These are phyloP conservation scores for Drosophila truncata DNA, from an alignment of 1,140 invertebrate genomes.

Conservation along the genomic window DNA sequence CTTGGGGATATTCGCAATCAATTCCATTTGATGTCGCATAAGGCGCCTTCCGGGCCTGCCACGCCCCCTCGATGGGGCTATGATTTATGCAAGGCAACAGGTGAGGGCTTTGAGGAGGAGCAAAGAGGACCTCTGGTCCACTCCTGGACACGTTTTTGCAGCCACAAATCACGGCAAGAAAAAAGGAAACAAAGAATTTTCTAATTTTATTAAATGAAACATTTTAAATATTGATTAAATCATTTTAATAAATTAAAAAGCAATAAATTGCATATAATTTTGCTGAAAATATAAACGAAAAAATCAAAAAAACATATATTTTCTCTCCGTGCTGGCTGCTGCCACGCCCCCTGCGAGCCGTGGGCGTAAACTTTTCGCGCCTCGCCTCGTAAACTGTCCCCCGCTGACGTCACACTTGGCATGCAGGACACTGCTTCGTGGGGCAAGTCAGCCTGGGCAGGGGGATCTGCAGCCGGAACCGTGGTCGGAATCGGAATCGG, in stretches of 20 bases:
- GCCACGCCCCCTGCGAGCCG: constrained; percentile 21
- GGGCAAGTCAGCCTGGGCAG: constrained; percentile 3
- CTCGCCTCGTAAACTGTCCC: constrained; percentile 50
- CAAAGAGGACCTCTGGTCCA: constrained; percentile 6
- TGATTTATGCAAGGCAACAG: constrained; percentile 67
- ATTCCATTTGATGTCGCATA: constrained; percentile 23
- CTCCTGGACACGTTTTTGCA: constrained; percentile 13
- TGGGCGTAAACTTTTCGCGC: constrained; percentile 46
- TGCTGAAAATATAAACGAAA: not conserved
- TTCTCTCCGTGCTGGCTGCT: not conserved
- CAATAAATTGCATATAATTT: not conserved
- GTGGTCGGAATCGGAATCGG: constrained; percentile 11
- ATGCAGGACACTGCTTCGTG: constrained; percentile 54
- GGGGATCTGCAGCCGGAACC: constrained; percentile 32
- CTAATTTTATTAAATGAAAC: too few relatives aligned
- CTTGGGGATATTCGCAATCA: constrained; percentile 44
- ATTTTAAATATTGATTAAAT: too few relatives aligned
- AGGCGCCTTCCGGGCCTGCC: not conserved
- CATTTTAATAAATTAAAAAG: too few relatives aligned
- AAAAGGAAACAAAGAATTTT: not conserved
- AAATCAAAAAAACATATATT: not conserved
- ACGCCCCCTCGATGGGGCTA: constrained; percentile 49
- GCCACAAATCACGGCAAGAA: not conserved
- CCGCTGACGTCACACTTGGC: constrained; percentile 54
- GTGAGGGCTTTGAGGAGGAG: constrained; percentile 9